Conservation (phyloP, 2,797 vertebrate genomes). For the Gymnopithys bicolor region DNA sequence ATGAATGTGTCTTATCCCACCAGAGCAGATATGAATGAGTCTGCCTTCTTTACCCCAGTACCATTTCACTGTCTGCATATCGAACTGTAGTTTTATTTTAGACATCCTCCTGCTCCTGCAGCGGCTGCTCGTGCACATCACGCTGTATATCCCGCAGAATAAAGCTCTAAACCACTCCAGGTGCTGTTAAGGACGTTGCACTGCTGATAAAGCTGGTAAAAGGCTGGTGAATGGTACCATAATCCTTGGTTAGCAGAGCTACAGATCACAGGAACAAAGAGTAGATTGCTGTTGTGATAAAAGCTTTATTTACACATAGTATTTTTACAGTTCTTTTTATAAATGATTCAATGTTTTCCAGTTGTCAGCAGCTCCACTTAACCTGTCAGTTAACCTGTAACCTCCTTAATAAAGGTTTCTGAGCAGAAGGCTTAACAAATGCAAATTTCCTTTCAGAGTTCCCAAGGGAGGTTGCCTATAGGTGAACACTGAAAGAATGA, state of each 20-base stretch:
- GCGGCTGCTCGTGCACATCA: background rate
- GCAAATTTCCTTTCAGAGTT: conserved; percentile 42
- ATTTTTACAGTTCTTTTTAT: background rate
- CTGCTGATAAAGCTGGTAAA: background rate
- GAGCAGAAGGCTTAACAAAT: conserved; percentile 44
- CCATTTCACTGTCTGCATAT: background rate
- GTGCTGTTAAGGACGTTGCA: background rate
- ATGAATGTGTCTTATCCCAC: background rate
- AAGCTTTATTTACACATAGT: background rate
- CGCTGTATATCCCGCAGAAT: background rate
- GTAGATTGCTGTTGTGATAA: background rate
- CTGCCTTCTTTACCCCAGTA: background rate
- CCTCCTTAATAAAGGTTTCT: background rate
- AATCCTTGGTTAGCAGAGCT: background rate
- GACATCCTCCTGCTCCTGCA: background rate
- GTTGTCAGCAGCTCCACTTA: conserved; percentile 3
- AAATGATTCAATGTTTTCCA: background rate
- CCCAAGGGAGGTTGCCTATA: background rate
- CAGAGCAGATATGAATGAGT: background rate
- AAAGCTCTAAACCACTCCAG: background rate
- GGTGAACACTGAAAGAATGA: background rate
- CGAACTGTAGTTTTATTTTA: background rate
- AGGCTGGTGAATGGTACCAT: background rate
- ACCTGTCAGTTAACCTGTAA: background rate
- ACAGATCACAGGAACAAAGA: background rate